phyloP scores from a whole-genome alignment of 1,140 invertebrate species.

The Drosophila subobscura region DNA sequence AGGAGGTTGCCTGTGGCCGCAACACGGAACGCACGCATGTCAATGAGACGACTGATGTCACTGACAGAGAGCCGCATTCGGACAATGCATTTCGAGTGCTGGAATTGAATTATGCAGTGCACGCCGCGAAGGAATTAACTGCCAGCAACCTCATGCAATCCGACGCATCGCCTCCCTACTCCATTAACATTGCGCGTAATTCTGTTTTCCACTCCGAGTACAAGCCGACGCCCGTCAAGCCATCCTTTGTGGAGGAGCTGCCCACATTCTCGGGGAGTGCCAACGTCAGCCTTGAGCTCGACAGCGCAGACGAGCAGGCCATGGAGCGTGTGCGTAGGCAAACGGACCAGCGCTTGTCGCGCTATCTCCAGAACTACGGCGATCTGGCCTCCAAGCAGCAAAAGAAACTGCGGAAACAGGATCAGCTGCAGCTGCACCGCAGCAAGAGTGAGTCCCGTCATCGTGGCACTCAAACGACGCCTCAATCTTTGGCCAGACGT shows the following conservation, averaged over 20 bases:
- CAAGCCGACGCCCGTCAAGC: slow-evolving; percentile 61
- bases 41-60: slow-evolving; percentile 44
- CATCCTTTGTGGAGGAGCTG: slow-evolving; percentile 50
- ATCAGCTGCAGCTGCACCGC: slow-evolving; percentile 38
- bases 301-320: slow-evolving; percentile 65
- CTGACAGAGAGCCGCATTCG: neutral
- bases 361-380: slow-evolving; percentile 77
- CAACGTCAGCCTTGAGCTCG: slow-evolving; percentile 66
- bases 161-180: slow-evolving; percentile 60
- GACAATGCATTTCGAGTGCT: slow-evolving; percentile 66
- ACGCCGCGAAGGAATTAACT: slow-evolving; percentile 33
- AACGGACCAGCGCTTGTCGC: slow-evolving; percentile 65
- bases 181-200: slow-evolving; percentile 69
- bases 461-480: slow-evolving; percentile 73
- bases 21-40: slow-evolving; percentile 63
- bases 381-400: slow-evolving; percentile 66
- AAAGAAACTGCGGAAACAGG: slow-evolving; percentile 25
- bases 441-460: slow-evolving; percentile 69
- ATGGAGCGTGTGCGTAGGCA: slow-evolving; percentile 68
- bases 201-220: slow-evolving; percentile 70
- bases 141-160: slow-evolving; percentile 2
- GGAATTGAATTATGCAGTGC: slow-evolving; percentile 61
- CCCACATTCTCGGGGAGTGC: slow-evolving; percentile 48
- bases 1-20: slow-evolving; percentile 69
- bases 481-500: slow-evolving; percentile 41